Conservation (phyloP, 2,888 invertebrate species). For the Cephalotes varians region DNA sequence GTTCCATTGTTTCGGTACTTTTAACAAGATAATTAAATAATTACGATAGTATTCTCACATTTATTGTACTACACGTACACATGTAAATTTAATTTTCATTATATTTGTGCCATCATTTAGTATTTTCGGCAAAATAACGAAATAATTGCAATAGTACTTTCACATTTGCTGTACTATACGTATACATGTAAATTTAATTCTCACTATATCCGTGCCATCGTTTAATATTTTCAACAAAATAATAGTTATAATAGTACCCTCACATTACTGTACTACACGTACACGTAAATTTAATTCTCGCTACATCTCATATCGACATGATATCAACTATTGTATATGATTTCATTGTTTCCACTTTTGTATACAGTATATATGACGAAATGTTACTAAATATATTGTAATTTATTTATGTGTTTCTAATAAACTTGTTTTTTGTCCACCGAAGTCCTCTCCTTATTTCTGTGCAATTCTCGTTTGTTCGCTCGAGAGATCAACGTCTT, state of each 20-base stretch:
- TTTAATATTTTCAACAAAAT: too few species aligned
- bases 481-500: background rate
- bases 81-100: too few species aligned
- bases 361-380: background rate
- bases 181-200: too few species aligned
- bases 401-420: slow-evolving; percentile 15
- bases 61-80: too few species aligned
- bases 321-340: slow-evolving; percentile 4
- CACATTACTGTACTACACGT: background rate
- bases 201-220: too few species aligned
- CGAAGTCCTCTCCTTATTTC: background rate
- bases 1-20: background rate
- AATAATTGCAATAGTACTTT: background rate
- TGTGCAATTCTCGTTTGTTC: background rate
- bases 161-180: background rate
- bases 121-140: background rate
- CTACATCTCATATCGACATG: background rate
- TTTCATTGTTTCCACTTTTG: background rate
- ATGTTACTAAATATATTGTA: background rate
- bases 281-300: background rate
- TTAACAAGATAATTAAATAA: background rate
- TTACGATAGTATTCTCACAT: too few species aligned
- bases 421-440: background rate
- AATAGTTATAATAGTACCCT: too few species aligned
- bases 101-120: too few species aligned